These are phyloP conservation scores for Lymantria monacha DNA, from an alignment of 2,888 invertebrate species.

Conservation along the genomic window DNA sequence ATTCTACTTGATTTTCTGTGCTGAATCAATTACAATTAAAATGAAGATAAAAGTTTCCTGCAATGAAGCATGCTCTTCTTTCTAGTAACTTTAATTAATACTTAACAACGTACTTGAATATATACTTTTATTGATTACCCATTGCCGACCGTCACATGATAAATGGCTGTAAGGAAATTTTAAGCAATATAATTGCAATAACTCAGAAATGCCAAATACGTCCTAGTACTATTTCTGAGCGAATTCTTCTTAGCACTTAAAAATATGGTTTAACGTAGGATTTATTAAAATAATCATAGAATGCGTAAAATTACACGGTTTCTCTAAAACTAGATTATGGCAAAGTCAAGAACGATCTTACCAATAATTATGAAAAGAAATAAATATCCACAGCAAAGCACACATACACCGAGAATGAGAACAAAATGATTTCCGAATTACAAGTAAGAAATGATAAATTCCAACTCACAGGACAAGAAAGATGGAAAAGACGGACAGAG, in stretches of 20 bases:
- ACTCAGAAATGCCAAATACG: too few relatives aligned
- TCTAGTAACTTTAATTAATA: too few relatives aligned
- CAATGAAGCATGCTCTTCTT: too few relatives aligned
- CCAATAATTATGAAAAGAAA: slow-evolving; percentile 37
- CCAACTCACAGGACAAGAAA: slow-evolving; percentile 76
- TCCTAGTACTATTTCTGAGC: too few relatives aligned
- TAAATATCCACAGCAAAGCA: slow-evolving; percentile 41
- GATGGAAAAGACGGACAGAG: slow-evolving; percentile 77
- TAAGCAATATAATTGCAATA: not conserved
- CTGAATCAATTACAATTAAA: too few relatives aligned
- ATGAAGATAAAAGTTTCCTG: too few relatives aligned
- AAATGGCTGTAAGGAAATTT: slow-evolving; percentile 33
- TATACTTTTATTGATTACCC: not conserved
- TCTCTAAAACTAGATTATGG: slow-evolving; percentile 40
- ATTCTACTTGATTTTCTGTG: too few relatives aligned
- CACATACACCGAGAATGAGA: slow-evolving; percentile 54
- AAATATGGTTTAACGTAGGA: not conserved
- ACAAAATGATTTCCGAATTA: slow-evolving; percentile 35
- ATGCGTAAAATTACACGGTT: slow-evolving; percentile 44
- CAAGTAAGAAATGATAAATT: slow-evolving; percentile 42
- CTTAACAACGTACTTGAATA: too few relatives aligned
- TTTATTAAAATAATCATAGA: slow-evolving; percentile 21
- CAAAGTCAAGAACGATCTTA: slow-evolving; percentile 56
- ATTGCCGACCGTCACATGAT: slow-evolving; percentile 45
- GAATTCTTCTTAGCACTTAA: not conserved